Base-by-base conservation (phyloP, 2,113 vertebrate species). In the Gobius niger region DNA sequence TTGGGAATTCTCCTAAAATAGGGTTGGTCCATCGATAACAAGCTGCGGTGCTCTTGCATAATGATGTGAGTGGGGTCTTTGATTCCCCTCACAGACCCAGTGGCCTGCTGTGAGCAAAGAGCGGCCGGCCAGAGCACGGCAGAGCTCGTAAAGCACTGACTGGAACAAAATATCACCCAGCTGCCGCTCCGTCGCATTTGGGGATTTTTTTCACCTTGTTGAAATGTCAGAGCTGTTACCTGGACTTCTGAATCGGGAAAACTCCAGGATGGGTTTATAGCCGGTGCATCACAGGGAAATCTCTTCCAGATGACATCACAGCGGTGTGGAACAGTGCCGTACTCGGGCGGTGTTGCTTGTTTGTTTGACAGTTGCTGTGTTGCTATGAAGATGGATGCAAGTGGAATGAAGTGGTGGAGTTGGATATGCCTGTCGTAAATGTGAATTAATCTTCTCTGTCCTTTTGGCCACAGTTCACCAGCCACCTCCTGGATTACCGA, bases 41-140 rank as follows among this genome's bases (percentile, higher is more conserved):
- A 72, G 70, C 77, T 72, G 75, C 72, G 42, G 76, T 14, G 63
- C 44, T 81, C 70, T 78, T 82, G 65, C 61, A 75, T 85, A 84
- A 85, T 70, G 75, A 74, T 79, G 61, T 52, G 63, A 73, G 70
- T 65, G 62, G 79, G 78, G 69, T 47, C 84, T 86, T 84, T 85
- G 82, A 86, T 83, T 86, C 77, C 57, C 50, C 63, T 68, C 65
- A 70, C 68, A 75, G 77, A 81, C 41, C 64, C 60, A 67, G 69
- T 13, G 6, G 16, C 88, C 83, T 74, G 86, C 86, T 88, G 88
- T 50, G 86, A 87, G 74, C 47, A 82, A 84, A 85, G 72, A 61
- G 76, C 77, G 83, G 68, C 74, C 75, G 68, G 63, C 83, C 83
- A 80, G 70, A 78, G 78, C 67, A 67, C 68, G 68, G 76, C 18